phyloP scores from a whole-genome alignment of 23 tunicate species.

The Trididemnum clinides region DNA sequence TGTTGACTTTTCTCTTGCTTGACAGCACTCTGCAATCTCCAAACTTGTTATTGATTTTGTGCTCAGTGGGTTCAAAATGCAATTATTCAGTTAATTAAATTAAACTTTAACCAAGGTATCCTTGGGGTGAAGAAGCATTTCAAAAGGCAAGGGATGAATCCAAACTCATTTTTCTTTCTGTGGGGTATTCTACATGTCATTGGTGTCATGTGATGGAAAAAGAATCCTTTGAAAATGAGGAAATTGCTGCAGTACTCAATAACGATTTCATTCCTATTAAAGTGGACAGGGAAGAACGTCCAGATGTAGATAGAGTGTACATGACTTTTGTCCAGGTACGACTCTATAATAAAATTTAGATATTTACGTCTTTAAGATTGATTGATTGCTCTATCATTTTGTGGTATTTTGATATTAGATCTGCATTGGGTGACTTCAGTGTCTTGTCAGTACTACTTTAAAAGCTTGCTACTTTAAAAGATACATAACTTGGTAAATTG shows the following conservation, averaged over 20 bases:
- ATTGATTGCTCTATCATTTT: neutral
- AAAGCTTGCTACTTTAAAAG: no score
- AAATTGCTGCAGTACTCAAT: constrained; percentile 37
- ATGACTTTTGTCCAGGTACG: constrained; percentile 60
- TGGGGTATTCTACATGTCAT: constrained; percentile 56
- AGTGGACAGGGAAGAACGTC: constrained; percentile 56
- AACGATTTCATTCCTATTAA: constrained; percentile 40
- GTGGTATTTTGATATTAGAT: neutral
- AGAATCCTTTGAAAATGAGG: constrained; percentile 49
- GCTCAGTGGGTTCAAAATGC: no score
- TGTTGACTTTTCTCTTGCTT: no score
- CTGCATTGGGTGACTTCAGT: neutral
- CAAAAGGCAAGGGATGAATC: constrained; percentile 41
- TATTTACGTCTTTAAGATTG: neutral
- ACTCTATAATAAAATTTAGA: neutral
- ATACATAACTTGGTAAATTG: no score
- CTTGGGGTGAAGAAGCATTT: constrained; percentile 64
- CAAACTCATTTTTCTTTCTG: constrained; percentile 47
- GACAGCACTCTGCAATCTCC: no score
- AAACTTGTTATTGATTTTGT: no score
- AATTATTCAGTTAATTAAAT: no score
- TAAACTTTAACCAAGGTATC: no score
- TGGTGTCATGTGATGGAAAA: constrained; percentile 68
- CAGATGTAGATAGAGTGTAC: constrained; percentile 57
- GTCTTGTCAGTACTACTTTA: no score